A percentile compares a stretch with the other conserved stretches of the same genome.
phyloP scores from a whole-genome alignment of 2,797 vertebrate species.

The Falco naumanni region DNA sequence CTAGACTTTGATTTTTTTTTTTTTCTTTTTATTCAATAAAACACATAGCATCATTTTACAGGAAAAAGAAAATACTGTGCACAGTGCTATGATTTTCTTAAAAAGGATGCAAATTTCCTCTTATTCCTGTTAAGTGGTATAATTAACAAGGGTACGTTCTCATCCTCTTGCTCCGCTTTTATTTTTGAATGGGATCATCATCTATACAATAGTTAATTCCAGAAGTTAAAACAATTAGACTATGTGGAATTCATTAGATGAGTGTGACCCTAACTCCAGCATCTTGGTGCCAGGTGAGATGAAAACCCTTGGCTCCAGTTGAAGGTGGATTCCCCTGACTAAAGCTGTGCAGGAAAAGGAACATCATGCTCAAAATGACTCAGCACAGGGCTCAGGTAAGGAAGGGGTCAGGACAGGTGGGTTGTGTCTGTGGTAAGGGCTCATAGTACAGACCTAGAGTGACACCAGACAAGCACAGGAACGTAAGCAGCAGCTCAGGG shows the following conservation, averaged over 20 bases:
- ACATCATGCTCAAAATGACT: neutral
- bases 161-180: neutral
- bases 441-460: neutral
- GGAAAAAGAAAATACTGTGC: neutral
- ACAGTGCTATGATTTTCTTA: conserved; percentile 5
- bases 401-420: neutral
- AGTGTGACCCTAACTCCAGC: neutral
- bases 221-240: neutral
- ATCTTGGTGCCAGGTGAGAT: neutral
- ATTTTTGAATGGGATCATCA: neutral
- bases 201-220: neutral
- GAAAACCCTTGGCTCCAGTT: neutral
- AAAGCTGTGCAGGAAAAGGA: neutral
- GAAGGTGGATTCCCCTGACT: neutral
- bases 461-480: neutral
- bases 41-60: conserved; percentile 23
- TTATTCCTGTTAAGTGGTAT: neutral
- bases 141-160: neutral
- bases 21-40: conserved; percentile 22
- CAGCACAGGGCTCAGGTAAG: neutral
- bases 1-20: neutral
- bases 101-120: neutral
- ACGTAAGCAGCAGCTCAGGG: neutral
- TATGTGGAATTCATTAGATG: neutral
- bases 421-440: neutral